Conservation (phyloP, 2,797 vertebrate genomes). For the Coregonus sp. region DNA sequence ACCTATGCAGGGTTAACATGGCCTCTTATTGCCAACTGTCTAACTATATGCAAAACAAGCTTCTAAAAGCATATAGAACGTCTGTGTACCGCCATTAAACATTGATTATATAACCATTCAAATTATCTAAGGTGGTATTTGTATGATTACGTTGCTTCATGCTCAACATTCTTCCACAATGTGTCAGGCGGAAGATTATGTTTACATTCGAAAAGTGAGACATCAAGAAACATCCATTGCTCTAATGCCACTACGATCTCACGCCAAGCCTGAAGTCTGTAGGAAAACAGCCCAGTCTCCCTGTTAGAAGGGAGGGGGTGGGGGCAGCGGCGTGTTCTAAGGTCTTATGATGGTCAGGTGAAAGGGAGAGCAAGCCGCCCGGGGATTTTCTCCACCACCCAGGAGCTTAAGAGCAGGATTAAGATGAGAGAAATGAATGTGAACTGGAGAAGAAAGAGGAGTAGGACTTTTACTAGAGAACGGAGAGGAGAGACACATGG, state of each 20-base stretch:
- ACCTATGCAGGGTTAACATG: not conserved
- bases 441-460: conserved; percentile 12
- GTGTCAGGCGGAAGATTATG: not conserved
- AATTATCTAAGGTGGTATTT: not conserved
- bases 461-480: conserved; percentile 11
- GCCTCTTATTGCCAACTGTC: not conserved
- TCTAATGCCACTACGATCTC: conserved; percentile 6
- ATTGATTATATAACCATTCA: not conserved
- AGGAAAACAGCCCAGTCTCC: not conserved
- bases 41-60: not conserved
- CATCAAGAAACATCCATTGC: conserved; percentile 33
- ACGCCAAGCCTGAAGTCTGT: conserved; percentile 37
- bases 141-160: not conserved
- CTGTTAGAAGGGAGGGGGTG: not conserved
- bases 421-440: conserved; percentile 12
- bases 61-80: not conserved
- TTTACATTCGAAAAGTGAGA: not conserved
- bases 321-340: not conserved
- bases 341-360: conserved; percentile 40
- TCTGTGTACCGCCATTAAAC: not conserved
- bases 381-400: conserved; percentile 13
- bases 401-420: conserved; percentile 47
- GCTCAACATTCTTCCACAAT: not conserved
- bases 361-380: conserved; percentile 20
- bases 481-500: conserved; percentile 8